Evolutionary conservation across 2,797 vertebrate species (phyloP), one percentile per base, ranked within the genome.

Genomic region (Manis javanica): DNA sequence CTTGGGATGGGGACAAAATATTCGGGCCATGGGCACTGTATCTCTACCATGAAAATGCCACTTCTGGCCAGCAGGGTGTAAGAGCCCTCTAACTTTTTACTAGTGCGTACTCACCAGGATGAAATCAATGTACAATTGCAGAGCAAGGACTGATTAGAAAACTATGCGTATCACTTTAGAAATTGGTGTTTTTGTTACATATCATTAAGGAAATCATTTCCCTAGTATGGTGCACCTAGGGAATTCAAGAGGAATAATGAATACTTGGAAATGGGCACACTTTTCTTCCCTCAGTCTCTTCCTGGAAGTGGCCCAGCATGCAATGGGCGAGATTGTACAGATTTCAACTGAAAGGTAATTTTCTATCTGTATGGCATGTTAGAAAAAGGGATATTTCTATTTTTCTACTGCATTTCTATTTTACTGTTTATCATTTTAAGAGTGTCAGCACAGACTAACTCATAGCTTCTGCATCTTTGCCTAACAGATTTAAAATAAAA

Each of bases 401-500:
- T 95, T 85, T 96, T 97, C 95, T 89, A 68, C 85, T 59, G 79
- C 77, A 91, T 97, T 96, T 93, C 53, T 92, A 91, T 96, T 68
- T 96, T 29, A 96, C 96, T 96, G 85, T 95, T 91, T 93, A 98
- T 96, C 97, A 97, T 96, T 96, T 98, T 72, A 84, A 95, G 61
- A 31, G 61, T 72, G 79, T 86, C 81, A 86, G 86, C 53, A 83
- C 78, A 96, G 55, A 96, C 85, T 57, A 87, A 90, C 66, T 82
- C 66, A 53, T 87, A 95, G 0, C 0, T 79, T 98, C 92, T 96
- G 97, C 83, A 69, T 77, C 63, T 96, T 94, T 96, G 61, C 96
- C 91, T 97, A 93, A 96, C 53, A 92, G 95, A 97, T 98, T 94
- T 97, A 89, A 93, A 97, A 95, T 94, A 98, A 97, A 97, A 97